Evolutionary conservation across 2,797 vertebrate genomes (phyloP), one percentile per base, ranked within the genome.

Genomic region (Periophthalmus magnuspinnatus): DNA sequence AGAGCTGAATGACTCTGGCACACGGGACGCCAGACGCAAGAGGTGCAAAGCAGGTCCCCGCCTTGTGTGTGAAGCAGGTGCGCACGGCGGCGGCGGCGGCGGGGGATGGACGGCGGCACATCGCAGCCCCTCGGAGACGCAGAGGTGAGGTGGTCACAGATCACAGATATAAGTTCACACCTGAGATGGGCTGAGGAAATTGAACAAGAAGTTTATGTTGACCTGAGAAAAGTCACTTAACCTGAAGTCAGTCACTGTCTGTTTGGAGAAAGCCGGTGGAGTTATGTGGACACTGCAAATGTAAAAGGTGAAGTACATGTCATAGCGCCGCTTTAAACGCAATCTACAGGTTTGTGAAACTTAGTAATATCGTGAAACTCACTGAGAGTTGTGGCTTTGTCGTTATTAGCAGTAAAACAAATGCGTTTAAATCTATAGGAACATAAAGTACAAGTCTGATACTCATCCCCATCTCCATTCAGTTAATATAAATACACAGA

Each of bases 221-320:
- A 67, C 59, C 67, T 41, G 45, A 14, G 52, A 47, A 52, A 54
- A 67, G 67, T 54, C 48, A 69, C 11, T 69, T 72, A 69, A 66
- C 75, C 52, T 47, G 57, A 52, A 58, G 63, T 73, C 75, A 67
- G 67, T 72, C 62, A 72, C 36, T n/a, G 71, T 13, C 24, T n/a
- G 41, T 55, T 66, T 33, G 19, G 8, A 2, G 1, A 21, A 4
- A 17, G 47, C 58, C 28, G 21, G 36, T 14, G n/a, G 10, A 41
- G 36, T 38, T 48, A 16, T 28, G 9, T 5, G 19, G 16, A n/a
- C 33, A 45, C 21, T 64, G 36, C 22, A 28, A 64, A 28, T 24
- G 11, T 10, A 28, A 48, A n/a, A 48, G 22, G 19, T 19, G 48
- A 45, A 45, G 41, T 13, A 45, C 13, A 45, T 45, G 13, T 4